Evolutionary conservation across 2,888 invertebrate species (phyloP), one percentile per base, ranked within the genome.

Genomic region (Brenthis daphne): DNA sequence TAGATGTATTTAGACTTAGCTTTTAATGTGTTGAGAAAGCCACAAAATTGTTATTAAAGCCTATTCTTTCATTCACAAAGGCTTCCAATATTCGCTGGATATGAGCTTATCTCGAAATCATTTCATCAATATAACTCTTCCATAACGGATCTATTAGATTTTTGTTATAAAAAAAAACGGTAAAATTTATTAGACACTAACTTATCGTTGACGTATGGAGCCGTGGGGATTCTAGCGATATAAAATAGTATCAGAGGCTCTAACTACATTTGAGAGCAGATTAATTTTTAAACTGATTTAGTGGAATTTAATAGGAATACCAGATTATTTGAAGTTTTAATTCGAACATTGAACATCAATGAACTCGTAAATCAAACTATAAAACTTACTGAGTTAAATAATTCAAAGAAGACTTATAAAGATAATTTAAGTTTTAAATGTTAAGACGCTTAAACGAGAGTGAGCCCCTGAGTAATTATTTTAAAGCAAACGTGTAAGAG

Each of bases 1-100:
- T 29, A 29, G 29, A 29, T 29, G 29, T 29, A 29, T 29, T 8
- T 14, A 13, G 29, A 14, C 14, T 56, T 14, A 56, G 54, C 56
- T 13, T n/a, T 48, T 29, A 43, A 53, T 11, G 37, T 37, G 24
- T 53, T n/a, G 37, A 51, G 24, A 57, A 65, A 58, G 13, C 48
- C 53, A 51, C 53, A 53, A 53, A 29, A 65, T 57, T 57, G 29
- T 65, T 65, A 65, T 57, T 58, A 60, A 65, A 66, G 48, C 24
- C 16, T 54, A 66, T 66, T 66, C 58, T 58, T 66, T 54, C 54
- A 47, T 51, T 53, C 53, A 66, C 47, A 66, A 65, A 48, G 54
- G 47, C 48, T 2, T 47, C 48, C 13, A 48, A 29, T 58, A 48
- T 29, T 29, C 47, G 57, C 13, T 14, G 47, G 20, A 29, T 57